Conservation (phyloP, 2,113 vertebrate genomes). For the Hippocampus comes region DNA sequence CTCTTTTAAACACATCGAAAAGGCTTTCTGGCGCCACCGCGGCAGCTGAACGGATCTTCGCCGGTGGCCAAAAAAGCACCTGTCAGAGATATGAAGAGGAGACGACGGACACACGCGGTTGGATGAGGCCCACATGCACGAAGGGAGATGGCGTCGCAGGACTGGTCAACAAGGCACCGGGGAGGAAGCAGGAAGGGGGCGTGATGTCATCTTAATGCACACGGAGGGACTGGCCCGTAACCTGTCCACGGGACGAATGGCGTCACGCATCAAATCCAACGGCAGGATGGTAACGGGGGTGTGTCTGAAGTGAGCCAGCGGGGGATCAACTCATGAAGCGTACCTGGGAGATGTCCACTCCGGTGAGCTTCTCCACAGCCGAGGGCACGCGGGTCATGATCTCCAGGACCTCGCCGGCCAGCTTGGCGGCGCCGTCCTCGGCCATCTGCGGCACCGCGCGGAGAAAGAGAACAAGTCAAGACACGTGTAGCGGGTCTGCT, state of each 20-base stretch:
- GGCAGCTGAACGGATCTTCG: background rate
- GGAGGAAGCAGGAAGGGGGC: constrained; percentile 1
- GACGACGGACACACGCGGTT: background rate
- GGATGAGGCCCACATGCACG: constrained; percentile 33
- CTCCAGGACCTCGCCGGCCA: constrained; percentile 86
- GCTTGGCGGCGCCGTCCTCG: constrained; percentile 82
- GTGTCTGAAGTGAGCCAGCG: too few species aligned
- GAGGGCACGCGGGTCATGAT: constrained; percentile 81
- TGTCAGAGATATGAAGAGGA: background rate
- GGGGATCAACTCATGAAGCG: too few species aligned
- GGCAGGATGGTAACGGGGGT: too few species aligned
- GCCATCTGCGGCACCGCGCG: constrained; percentile 72
- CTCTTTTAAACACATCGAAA: background rate
- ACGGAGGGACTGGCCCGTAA: constrained; percentile 8
- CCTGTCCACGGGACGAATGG: constrained; percentile 31
- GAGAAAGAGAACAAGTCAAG: background rate
- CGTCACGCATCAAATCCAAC: background rate
- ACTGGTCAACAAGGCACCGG: constrained; percentile 38
- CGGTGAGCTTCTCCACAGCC: constrained; percentile 83
- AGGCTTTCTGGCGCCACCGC: background rate
- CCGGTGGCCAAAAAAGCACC: background rate
- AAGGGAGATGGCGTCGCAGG: constrained; percentile 9
- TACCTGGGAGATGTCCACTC: constrained; percentile 81
- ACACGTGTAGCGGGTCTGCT: background rate
- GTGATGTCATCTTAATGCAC: constrained; percentile 42